Evolutionary conservation across 1,140 invertebrate genomes (phyloP).

Genomic region (Cydia pomonella): DNA sequence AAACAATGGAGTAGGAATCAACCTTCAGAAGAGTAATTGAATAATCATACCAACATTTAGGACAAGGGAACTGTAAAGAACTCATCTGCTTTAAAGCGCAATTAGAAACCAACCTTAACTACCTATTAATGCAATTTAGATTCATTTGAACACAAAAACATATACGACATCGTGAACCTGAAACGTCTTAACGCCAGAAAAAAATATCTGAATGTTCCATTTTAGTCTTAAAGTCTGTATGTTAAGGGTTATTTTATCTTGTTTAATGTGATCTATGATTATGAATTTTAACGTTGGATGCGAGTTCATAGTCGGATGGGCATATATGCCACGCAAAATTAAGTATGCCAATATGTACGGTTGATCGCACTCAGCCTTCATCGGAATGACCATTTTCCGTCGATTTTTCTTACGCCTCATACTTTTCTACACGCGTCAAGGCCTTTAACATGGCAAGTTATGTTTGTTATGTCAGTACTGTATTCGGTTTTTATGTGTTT

Average conservation of each 20-base stretch:
- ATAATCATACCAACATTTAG: conserved; percentile 60
- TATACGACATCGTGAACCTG: conserved; percentile 21
- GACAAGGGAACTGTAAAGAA: conserved; percentile 45
- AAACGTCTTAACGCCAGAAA: conserved; percentile 35
- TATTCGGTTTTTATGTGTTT: too few species aligned
- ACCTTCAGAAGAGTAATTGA: conserved; percentile 46
- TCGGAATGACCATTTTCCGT: conserved; percentile 70
- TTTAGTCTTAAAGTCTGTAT: neutral
- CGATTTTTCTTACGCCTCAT: conserved; percentile 68
- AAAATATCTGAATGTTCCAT: neutral
- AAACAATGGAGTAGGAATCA: conserved; percentile 54
- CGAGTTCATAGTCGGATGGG: conserved; percentile 60
- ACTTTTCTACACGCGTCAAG: conserved; percentile 70
- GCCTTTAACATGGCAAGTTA: conserved; percentile 53
- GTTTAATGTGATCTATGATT: conserved; percentile 10
- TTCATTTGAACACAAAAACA: conserved; percentile 32
- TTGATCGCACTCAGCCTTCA: conserved; percentile 74
- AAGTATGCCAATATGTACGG: conserved; percentile 77
- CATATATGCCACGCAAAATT: conserved; percentile 76
- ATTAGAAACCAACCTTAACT: conserved; percentile 40
- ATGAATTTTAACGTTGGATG: conserved; percentile 60
- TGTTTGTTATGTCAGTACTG: conserved; percentile 19
- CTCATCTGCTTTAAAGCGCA: conserved; percentile 40
- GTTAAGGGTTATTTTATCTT: conserved; percentile 24
- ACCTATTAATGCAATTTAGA: conserved; percentile 26